Conservation (phyloP, 1,140 invertebrate species). For the Brachionus angularis region DNA sequence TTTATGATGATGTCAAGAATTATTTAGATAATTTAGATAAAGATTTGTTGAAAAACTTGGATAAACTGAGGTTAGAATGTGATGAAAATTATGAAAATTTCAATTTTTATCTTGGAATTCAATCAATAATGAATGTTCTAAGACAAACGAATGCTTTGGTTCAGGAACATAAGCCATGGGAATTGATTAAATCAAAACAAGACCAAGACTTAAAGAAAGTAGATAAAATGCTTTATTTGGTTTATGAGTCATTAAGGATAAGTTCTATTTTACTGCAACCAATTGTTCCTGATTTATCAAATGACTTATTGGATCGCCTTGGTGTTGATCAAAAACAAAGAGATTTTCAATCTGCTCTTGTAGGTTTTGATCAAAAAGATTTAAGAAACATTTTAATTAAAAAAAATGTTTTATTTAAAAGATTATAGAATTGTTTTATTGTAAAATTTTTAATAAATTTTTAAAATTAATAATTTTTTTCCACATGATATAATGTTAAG, state of each 20-base stretch:
- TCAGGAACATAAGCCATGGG: slow-evolving; percentile 39
- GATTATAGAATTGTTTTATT: slow-evolving; percentile 3
- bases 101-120: slow-evolving; percentile 41
- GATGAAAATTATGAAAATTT: slow-evolving; percentile 13
- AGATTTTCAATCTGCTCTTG: not conserved
- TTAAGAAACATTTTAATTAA: not conserved
- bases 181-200: slow-evolving; percentile 1
- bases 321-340: slow-evolving; percentile 3
- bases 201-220: slow-evolving; percentile 6
- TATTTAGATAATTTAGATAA: not conserved
- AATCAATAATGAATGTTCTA: not conserved
- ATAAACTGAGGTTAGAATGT: not conserved
- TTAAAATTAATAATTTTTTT: too few relatives aligned
- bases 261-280: slow-evolving; percentile 19
- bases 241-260: slow-evolving; percentile 15
- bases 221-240: slow-evolving; percentile 17
- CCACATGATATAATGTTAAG: too few relatives aligned
- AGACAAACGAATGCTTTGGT: not conserved
- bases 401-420: not conserved
- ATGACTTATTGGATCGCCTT: slow-evolving; percentile 18
- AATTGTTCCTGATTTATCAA: slow-evolving; percentile 16
- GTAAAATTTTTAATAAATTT: too few relatives aligned
- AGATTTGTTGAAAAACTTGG: not conserved
- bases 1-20: not conserved
- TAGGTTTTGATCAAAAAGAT: not conserved